Conservation (phyloP, 2,888 invertebrate genomes). For the Pyrocoelia pectoralis region DNA sequence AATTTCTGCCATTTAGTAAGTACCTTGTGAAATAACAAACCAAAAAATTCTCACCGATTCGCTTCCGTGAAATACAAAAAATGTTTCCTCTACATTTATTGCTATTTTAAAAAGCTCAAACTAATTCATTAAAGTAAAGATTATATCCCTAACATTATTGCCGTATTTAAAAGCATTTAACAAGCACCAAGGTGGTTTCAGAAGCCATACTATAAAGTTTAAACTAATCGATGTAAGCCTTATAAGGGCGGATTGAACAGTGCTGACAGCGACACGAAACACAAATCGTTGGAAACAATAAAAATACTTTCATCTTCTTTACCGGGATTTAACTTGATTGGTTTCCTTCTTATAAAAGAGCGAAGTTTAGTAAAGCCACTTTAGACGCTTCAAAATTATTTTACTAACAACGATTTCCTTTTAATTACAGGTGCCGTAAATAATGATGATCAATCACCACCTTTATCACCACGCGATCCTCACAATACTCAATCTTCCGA, state of each 20-base stretch:
- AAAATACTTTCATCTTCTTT: conserved; percentile 51
- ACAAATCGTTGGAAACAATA: conserved; percentile 53
- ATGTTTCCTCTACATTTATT: not conserved
- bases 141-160: conserved; percentile 19
- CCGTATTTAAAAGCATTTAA: conserved; percentile 44
- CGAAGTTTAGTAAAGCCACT: conserved; percentile 21
- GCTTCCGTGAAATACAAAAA: not conserved
- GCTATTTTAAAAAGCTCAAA: not conserved
- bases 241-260: conserved; percentile 51
- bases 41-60: not conserved
- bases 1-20: not conserved
- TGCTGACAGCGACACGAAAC: conserved; percentile 50
- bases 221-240: conserved; percentile 58
- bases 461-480: conserved; percentile 65
- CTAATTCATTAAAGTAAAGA: conserved; percentile 7
- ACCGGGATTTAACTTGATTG: conserved; percentile 45
- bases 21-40: not conserved
- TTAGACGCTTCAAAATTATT: conserved; percentile 8
- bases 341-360: conserved; percentile 23
- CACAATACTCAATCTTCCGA: conserved; percentile 46
- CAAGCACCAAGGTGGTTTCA: conserved; percentile 54
- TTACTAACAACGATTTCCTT: conserved; percentile 5
- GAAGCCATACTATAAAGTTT: conserved; percentile 57
- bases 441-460: conserved; percentile 73
- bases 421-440: conserved; percentile 74